Conservation (phyloP, 23 tunicate species). For the Aplidium turbinatum region DNA sequence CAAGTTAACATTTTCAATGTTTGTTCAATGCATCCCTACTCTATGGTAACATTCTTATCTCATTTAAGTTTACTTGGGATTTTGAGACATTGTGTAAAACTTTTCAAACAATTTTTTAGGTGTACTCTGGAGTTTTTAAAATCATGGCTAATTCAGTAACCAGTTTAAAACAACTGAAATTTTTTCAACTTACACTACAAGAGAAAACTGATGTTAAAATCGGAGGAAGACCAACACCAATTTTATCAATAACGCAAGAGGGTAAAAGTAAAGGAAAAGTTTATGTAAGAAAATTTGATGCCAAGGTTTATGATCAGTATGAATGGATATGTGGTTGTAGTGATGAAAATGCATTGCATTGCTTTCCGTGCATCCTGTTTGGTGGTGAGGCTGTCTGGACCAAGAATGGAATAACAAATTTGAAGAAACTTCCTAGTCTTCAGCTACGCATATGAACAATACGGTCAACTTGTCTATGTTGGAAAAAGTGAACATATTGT, state of each 20-base stretch:
- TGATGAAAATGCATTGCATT: constrained; percentile 8
- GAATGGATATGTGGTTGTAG: constrained; percentile 23
- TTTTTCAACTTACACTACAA: not conserved
- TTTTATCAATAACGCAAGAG: not conserved
- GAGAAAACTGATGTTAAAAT: constrained; percentile 3
- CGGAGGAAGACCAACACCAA: constrained; percentile 5
- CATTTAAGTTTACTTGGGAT: too few relatives aligned
- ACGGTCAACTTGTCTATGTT: not conserved
- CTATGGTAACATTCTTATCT: too few relatives aligned
- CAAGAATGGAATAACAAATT: not conserved
- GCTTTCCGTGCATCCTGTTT: constrained; percentile 21
- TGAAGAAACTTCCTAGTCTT: not conserved
- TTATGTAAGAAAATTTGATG: constrained; percentile 2
- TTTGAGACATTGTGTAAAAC: too few relatives aligned
- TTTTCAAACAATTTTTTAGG: too few relatives aligned
- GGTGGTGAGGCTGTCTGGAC: constrained; percentile 3
- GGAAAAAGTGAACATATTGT: not conserved
- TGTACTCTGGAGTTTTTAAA: too few relatives aligned
- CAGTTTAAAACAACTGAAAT: not conserved
- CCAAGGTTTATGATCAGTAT: constrained; percentile 2
- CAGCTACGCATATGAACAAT: constrained; percentile 8
- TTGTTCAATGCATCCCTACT: too few relatives aligned
- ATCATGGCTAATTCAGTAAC: not conserved
- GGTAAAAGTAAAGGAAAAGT: not conserved
- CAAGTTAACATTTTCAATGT: too few relatives aligned